Evolutionary conservation across 1,140 invertebrate species (phyloP), one percentile per base, ranked within the genome.

Genomic region (Samia ricini): DNA sequence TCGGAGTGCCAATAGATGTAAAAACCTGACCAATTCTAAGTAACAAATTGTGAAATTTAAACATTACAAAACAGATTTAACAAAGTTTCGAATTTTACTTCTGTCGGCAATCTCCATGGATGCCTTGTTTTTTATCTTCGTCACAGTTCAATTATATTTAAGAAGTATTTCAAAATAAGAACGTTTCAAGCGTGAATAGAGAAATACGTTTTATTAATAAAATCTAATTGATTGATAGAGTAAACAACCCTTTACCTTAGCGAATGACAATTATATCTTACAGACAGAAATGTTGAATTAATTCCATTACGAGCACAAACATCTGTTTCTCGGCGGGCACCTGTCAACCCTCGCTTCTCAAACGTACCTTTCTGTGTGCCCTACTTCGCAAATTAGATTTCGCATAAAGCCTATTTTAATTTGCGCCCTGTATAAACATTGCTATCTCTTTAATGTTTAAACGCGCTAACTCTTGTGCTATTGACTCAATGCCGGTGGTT

Each of bases 391-490:
- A 89, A 89, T 89, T 89, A 87, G 81, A 89, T 89, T 89, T 88
- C 75, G 80, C 77, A 89, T 87, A 87, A 88, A 89, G 85, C 84
- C 87, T 88, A 82, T 89, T 89, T 89, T 89, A 88, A 89, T 89
- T 89, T 88, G 85, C 79, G 78, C 74, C 79, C 72, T 81, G 74
- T 79, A 78, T 85, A 87, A 88, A 88, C 80, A 87, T 77, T 81
- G 83, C 66, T 66, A 76, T 74, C 79, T 88, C 75, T 88, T 85
- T 81, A 89, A 85, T 85, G 86, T 89, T 89, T 87, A 81, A 87
- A 77, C 78, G 76, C 76, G 82, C 73, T 72, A 74, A 74, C 79
- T 77, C 81, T 79, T 76, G 78, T 60, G 68, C 63, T 85, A 79
- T 85, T 89, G 82, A 88, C 82, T 77, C 76, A 72, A 65, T 66